Evolutionary conservation across 64 coral and sea anemone species (phyloP).

Genomic region (Montipora sp.): DNA sequence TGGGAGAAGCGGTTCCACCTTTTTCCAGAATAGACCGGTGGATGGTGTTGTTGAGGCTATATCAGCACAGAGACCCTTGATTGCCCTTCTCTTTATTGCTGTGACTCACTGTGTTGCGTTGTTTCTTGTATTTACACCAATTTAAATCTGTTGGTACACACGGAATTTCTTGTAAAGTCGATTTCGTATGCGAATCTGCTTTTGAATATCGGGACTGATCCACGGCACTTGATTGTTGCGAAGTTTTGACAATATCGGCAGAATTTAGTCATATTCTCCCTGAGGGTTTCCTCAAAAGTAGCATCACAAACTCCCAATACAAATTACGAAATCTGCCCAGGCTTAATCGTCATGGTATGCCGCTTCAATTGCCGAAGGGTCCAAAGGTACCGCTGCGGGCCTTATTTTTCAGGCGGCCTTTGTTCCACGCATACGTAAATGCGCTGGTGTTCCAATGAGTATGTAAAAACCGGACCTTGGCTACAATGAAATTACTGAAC

Average conservation of each 20-base stretch:
- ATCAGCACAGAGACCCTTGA: conserved; percentile 56
- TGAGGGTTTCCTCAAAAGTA: too few relatives aligned
- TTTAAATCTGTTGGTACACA: conserved; percentile 21
- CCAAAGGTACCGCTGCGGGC: too few relatives aligned
- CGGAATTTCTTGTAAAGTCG: conserved; percentile 62
- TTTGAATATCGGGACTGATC: conserved; percentile 46
- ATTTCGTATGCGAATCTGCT: conserved; percentile 29
- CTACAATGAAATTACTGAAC: too few relatives aligned
- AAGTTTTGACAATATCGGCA: not conserved
- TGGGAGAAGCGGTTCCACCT: conserved; percentile 60
- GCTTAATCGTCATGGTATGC: too few relatives aligned
- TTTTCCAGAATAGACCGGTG: conserved; percentile 50
- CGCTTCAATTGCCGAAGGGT: too few relatives aligned
- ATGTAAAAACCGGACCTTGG: too few relatives aligned
- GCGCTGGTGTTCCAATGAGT: too few relatives aligned
- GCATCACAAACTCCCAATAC: too few relatives aligned
- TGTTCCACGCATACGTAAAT: too few relatives aligned
- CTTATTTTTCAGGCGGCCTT: too few relatives aligned
- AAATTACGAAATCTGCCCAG: too few relatives aligned
- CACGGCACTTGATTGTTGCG: conserved; percentile 60
- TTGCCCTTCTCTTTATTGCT: conserved; percentile 49
- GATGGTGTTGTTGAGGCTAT: conserved; percentile 12
- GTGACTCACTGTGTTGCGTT: conserved; percentile 47
- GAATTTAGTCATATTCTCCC: too few relatives aligned
- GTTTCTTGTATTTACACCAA: conserved; percentile 51